A percentile compares a stretch with the other conserved stretches of the same genome.
These are phyloP conservation scores for Strigamia transsilvanica DNA, from an alignment of 2,888 invertebrate species.

Conservation along the genomic window DNA sequence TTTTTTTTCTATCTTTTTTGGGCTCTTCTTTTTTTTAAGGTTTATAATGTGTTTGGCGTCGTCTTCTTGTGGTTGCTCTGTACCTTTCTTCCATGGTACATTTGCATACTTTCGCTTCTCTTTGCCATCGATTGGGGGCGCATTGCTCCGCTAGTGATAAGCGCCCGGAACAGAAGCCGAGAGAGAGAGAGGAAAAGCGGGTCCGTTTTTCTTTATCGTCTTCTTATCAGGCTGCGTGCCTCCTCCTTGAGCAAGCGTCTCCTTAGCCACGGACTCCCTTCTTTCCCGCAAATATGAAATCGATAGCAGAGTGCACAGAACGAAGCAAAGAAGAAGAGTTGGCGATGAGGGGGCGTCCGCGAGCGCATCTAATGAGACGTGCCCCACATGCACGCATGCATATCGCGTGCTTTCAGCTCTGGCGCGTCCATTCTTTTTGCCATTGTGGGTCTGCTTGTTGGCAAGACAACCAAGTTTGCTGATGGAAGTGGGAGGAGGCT, in stretches of 20 bases:
- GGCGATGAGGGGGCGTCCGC: slow-evolving; percentile 52
- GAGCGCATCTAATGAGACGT: slow-evolving; percentile 55
- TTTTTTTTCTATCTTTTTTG: slow-evolving; percentile 42
- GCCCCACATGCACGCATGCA: slow-evolving; percentile 55
- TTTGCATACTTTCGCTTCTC: slow-evolving; percentile 54
- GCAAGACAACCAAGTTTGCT: slow-evolving; percentile 49
- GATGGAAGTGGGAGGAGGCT: slow-evolving; percentile 45
- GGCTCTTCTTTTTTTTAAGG: slow-evolving; percentile 21
- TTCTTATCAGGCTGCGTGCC: slow-evolving; percentile 53
- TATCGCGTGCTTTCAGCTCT: slow-evolving; percentile 55
- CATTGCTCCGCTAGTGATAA: slow-evolving; percentile 54
- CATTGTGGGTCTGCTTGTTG: slow-evolving; percentile 38
- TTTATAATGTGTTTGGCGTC: slow-evolving; percentile 51
- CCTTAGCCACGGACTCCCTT: slow-evolving; percentile 52
- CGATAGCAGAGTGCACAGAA: slow-evolving; percentile 50
- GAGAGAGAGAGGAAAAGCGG: slow-evolving; percentile 45
- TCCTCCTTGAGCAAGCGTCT: slow-evolving; percentile 52
- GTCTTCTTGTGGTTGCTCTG: slow-evolving; percentile 46
- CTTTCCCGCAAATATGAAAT: slow-evolving; percentile 54
- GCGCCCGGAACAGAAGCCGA: slow-evolving; percentile 54
- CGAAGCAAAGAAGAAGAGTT: neutral
- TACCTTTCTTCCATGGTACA: slow-evolving; percentile 50
- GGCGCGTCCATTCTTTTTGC: slow-evolving; percentile 50
- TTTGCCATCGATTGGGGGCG: slow-evolving; percentile 53
- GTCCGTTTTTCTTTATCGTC: slow-evolving; percentile 55